These are phyloP conservation scores for Hemithea aestivaria DNA, from an alignment of 2,888 invertebrate genomes.

Conservation along the genomic window DNA sequence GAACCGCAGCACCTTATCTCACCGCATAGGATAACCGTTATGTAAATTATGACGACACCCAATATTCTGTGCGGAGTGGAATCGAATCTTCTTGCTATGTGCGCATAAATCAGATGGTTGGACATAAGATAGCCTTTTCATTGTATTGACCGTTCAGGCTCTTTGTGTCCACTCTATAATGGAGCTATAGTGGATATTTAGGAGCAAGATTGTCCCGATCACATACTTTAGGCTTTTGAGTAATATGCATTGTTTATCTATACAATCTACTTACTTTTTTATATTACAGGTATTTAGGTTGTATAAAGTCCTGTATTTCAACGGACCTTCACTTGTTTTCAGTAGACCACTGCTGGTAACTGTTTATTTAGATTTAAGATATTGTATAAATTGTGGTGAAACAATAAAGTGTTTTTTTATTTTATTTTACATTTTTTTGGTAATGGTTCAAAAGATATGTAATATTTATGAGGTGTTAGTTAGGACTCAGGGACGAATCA, in stretches of 20 bases:
- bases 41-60: conserved; percentile 49
- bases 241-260: conserved; percentile 58
- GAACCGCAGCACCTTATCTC: conserved; percentile 10
- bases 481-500: no score
- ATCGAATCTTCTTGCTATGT: conserved; percentile 51
- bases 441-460: no score
- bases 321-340: no score
- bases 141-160: conserved; percentile 48
- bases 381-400: no score
- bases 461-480: no score
- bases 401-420: no score
- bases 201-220: conserved; percentile 46
- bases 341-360: no score
- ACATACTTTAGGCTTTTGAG: conserved; percentile 44
- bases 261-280: no score
- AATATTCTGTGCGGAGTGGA: conserved; percentile 35
- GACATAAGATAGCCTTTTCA: conserved; percentile 46
- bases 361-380: no score
- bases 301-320: no score
- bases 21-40: conserved; percentile 24
- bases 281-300: no score
- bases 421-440: no score
- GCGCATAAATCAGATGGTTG: conserved; percentile 53
- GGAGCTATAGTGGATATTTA: conserved; percentile 57
- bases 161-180: conserved; percentile 53